Evolutionary conservation across 2,888 invertebrate species (phyloP).

Genomic region (Tortricodes alternella): DNA sequence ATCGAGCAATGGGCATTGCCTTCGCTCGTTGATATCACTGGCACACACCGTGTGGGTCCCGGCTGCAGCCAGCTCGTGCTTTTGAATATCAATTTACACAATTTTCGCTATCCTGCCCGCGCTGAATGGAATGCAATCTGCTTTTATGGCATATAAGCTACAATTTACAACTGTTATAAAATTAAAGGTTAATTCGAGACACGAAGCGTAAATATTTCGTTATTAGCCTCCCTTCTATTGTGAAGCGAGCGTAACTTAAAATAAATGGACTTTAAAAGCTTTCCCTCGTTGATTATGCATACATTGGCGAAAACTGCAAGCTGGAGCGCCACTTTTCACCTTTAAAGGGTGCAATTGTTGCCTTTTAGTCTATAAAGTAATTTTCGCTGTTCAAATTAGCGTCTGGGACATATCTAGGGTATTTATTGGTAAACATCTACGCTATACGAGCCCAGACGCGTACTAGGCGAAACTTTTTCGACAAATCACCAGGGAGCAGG

Average conservation of each 20-base stretch:
- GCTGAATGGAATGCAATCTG: conserved; percentile 21
- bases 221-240: conserved; percentile 1
- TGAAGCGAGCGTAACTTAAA: not conserved
- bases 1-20: not conserved
- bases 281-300: conserved; percentile 4
- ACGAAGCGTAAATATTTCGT: not conserved
- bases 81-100: conserved; percentile 19
- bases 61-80: not conserved
- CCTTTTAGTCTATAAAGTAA: conserved; percentile 12
- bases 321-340: conserved; percentile 2
- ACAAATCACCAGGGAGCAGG: conserved; percentile 53
- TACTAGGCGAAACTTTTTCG: conserved; percentile 46
- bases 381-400: conserved; percentile 17
- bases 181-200: conserved; percentile 26
- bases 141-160: conserved; percentile 23
- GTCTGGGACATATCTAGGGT: conserved; percentile 6
- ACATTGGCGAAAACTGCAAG: conserved; percentile 9
- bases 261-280: conserved; percentile 10
- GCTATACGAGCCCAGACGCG: conserved; percentile 36
- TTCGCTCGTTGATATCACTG: not conserved
- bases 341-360: conserved; percentile 4
- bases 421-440: conserved; percentile 42
- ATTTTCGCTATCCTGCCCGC: conserved; percentile 16
- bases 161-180: conserved; percentile 26
- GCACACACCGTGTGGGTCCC: too few species aligned